These are phyloP conservation scores for Pao palembangensis DNA, from an alignment of 2,113 vertebrate species.

Conservation along the genomic window DNA sequence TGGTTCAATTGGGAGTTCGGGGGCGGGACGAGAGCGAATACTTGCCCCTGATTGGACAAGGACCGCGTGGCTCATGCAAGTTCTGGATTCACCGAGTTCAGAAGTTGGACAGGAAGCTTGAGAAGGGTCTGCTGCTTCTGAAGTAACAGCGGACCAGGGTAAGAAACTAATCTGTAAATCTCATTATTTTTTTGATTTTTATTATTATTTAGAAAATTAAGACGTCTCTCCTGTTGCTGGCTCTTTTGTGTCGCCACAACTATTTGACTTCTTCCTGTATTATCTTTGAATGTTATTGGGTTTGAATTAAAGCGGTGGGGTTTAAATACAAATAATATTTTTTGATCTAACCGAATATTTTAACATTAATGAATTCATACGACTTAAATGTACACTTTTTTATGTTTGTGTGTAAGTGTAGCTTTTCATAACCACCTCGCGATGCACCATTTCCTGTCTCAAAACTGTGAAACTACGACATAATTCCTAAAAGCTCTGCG, in stretches of 20 bases:
- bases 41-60: conserved; percentile 50
- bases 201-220: not conserved
- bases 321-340: not conserved
- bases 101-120: conserved; percentile 42
- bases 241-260: not conserved
- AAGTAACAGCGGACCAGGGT: conserved; percentile 29
- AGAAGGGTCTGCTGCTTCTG: conserved; percentile 8
- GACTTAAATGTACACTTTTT: too few species aligned
- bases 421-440: not conserved
- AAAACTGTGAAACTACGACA: not conserved
- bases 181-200: not conserved
- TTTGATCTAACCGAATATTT: too few species aligned
- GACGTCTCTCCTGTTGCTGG: not conserved
- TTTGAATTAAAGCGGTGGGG: not conserved
- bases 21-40: conserved; percentile 41
- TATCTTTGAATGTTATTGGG: not conserved
- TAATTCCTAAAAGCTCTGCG: not conserved
- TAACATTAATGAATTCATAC: too few species aligned
- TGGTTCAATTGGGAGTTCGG: conserved; percentile 27
- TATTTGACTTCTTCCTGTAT: conserved; percentile 41
- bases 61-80: conserved; percentile 4
- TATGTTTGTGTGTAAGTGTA: too few species aligned
- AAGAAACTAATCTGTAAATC: conserved; percentile 3
- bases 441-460: conserved; percentile 26
- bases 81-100: conserved; percentile 36